phyloP scores from a whole-genome alignment of 2,113 vertebrate species.

The Crotalus helleri region DNA sequence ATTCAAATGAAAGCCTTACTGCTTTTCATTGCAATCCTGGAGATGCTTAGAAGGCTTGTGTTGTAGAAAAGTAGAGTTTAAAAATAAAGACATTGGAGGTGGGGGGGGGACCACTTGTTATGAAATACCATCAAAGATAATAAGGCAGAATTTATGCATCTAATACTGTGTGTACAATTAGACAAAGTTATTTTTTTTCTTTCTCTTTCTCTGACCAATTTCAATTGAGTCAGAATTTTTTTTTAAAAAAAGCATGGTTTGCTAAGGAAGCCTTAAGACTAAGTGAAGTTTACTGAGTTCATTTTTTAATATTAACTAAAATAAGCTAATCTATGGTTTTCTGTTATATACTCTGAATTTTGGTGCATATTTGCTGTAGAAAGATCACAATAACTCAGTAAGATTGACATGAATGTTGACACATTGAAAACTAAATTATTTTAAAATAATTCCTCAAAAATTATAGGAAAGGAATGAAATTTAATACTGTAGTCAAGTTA shows the following conservation, averaged over 20 bases:
- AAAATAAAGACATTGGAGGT: neutral
- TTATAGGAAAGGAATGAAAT: neutral
- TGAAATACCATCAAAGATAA: neutral
- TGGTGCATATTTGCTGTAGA: no score
- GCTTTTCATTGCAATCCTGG: conserved; percentile 18
- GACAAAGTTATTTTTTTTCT: neutral
- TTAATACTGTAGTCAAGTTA: neutral
- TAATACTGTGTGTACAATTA: neutral
- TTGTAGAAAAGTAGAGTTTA: neutral
- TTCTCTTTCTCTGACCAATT: neutral
- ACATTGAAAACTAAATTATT: neutral
- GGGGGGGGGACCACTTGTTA: neutral
- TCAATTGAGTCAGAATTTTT: neutral
- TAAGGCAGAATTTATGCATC: neutral
- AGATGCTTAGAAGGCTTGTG: conserved; percentile 22
- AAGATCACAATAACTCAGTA: neutral
- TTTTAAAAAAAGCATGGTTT: neutral
- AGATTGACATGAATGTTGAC: neutral
- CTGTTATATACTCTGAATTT: neutral
- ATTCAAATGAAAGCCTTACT: neutral
- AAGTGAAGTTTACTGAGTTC: neutral
- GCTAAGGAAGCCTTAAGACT: neutral
- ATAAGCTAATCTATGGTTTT: neutral
- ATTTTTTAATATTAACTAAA: neutral
- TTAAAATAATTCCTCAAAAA: neutral